Evolutionary conservation across 1,140 invertebrate genomes (phyloP).

Genomic region (Euwallacea similis): DNA sequence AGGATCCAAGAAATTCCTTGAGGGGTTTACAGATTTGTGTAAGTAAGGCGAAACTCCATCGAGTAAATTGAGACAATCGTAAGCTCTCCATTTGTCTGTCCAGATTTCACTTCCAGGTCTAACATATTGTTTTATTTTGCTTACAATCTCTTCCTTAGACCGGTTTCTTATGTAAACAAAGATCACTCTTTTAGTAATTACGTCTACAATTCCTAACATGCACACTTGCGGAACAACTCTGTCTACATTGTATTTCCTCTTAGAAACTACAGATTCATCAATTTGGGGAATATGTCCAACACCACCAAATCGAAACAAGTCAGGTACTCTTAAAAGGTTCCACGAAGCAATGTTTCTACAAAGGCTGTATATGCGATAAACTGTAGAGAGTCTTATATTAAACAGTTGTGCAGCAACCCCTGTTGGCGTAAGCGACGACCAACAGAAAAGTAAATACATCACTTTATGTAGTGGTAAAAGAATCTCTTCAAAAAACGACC

Average conservation of each 20-base stretch:
- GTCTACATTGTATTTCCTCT: slow-evolving; percentile 24
- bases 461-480: neutral
- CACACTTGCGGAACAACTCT: slow-evolving; percentile 7
- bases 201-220: slow-evolving; percentile 12
- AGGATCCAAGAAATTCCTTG: slow-evolving; percentile 22
- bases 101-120: slow-evolving; percentile 17
- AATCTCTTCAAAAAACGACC: slow-evolving; percentile 2
- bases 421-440: neutral
- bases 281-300: slow-evolving; percentile 18
- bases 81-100: slow-evolving; percentile 19
- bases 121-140: slow-evolving; percentile 11
- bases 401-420: neutral
- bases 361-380: slow-evolving; percentile 16
- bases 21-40: slow-evolving; percentile 21
- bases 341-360: slow-evolving; percentile 17
- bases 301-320: slow-evolving; percentile 18
- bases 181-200: neutral
- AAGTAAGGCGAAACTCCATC: slow-evolving; percentile 12
- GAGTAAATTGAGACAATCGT: neutral
- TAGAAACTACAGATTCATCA: slow-evolving; percentile 17
- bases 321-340: neutral
- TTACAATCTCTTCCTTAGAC: neutral
- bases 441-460: slow-evolving; percentile 4
- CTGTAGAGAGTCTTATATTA: neutral
- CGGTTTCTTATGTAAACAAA: slow-evolving; percentile 14